phyloP scores from a whole-genome alignment of 2,113 vertebrate genomes.

The Aspiorhynchus laticeps region DNA sequence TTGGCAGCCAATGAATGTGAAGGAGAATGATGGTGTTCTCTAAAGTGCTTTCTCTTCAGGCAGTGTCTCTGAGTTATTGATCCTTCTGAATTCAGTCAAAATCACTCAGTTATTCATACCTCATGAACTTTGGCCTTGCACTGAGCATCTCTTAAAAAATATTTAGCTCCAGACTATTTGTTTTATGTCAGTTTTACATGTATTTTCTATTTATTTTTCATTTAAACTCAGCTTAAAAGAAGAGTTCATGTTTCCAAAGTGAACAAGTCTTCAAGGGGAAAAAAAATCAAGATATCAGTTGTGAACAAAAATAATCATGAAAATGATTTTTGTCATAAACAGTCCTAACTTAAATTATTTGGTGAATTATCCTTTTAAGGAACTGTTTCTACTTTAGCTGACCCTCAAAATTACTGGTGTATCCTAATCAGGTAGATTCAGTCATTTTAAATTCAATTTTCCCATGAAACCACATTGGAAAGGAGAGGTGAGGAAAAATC shows the following conservation, averaged over 20 bases:
- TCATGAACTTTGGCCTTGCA: constrained; percentile 26
- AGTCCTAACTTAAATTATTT: not conserved
- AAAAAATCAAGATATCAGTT: not conserved
- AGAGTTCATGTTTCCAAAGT: not conserved
- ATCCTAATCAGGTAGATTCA: not conserved
- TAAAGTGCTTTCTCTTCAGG: constrained; percentile 18
- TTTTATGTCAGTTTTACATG: not conserved
- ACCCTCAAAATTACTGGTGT: not conserved
- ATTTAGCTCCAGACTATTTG: not conserved
- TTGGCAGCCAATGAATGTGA: not conserved
- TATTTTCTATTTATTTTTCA: not conserved
- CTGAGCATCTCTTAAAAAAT: not conserved
- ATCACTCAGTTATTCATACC: constrained; percentile 38
- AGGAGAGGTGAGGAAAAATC: not conserved
- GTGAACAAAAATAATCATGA: not conserved
- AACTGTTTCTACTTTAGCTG: not conserved
- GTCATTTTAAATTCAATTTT: not conserved
- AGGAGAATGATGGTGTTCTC: not conserved
- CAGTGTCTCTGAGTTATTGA: constrained; percentile 8
- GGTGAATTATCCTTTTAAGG: not conserved
- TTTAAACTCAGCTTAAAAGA: not conserved
- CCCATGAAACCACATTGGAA: not conserved
- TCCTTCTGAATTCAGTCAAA: constrained; percentile 20
- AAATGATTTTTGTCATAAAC: not conserved
- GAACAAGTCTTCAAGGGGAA: not conserved